Percentiles rank a stretch among this genome's conserved stretches.
phyloP scores from a whole-genome alignment of 2,888 invertebrate genomes.

The Heteropelma amictum region DNA sequence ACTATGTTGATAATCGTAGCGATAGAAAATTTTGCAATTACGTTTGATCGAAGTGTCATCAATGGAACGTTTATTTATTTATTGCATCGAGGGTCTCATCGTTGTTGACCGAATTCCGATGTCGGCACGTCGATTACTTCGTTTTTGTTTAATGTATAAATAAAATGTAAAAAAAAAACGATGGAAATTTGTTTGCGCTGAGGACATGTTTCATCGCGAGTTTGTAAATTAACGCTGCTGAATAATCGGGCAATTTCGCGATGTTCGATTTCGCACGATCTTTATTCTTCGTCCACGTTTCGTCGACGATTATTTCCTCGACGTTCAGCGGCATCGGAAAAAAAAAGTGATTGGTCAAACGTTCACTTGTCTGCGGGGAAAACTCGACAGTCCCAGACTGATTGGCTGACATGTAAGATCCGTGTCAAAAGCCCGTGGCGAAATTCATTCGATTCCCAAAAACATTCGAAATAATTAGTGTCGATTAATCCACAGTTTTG shows the following conservation, averaged over 20 bases:
- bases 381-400: slow-evolving; percentile 68
- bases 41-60: no score
- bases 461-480: slow-evolving; percentile 69
- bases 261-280: neutral
- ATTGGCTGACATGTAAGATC: slow-evolving; percentile 74
- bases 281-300: neutral
- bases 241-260: neutral
- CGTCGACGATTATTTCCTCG: neutral
- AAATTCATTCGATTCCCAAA: slow-evolving; percentile 68
- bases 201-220: no score
- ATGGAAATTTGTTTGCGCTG: no score
- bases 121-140: no score
- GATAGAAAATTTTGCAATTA: no score
- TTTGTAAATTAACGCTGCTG: neutral
- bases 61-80: no score
- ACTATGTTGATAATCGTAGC: no score
- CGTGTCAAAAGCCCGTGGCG: slow-evolving; percentile 70
- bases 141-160: no score
- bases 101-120: no score
- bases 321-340: slow-evolving; percentile 31
- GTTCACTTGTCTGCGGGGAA: slow-evolving; percentile 65
- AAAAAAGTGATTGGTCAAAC: slow-evolving; percentile 44
- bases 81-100: no score
- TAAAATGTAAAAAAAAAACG: no score
- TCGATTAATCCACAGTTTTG: slow-evolving; percentile 51